These are phyloP conservation scores for Ethmia dodecea DNA, from an alignment of 2,888 invertebrate species.

Conservation along the genomic window DNA sequence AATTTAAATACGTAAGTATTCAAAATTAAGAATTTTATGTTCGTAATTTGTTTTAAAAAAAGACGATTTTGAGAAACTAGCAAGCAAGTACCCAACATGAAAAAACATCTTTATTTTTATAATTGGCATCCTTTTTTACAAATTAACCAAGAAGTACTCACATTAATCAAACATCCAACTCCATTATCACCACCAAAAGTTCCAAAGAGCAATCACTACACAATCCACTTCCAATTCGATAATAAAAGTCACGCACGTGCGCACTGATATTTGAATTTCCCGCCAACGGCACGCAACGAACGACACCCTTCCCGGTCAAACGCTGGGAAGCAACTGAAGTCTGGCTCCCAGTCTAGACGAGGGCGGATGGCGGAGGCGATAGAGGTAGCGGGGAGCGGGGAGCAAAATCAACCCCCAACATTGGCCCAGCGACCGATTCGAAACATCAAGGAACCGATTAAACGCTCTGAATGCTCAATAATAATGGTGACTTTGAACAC, in stretches of 20 bases:
- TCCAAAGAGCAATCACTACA: slow-evolving; percentile 20
- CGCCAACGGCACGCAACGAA: slow-evolving; percentile 32
- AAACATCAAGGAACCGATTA: slow-evolving; percentile 49
- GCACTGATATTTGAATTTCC: slow-evolving; percentile 47
- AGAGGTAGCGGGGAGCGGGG: slow-evolving; percentile 25
- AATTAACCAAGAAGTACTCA: too few species aligned
- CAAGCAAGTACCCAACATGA: too few species aligned
- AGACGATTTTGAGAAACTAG: too few species aligned
- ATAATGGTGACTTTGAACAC: slow-evolving; percentile 39
- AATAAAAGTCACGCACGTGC: slow-evolving; percentile 21
- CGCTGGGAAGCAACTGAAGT: slow-evolving; percentile 47
- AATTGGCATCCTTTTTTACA: too few species aligned
- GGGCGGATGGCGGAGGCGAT: slow-evolving; percentile 29
- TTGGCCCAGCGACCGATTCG: slow-evolving; percentile 48
- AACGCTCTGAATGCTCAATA: slow-evolving; percentile 29
- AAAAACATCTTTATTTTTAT: too few species aligned
- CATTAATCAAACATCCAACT: slow-evolving; percentile 21
- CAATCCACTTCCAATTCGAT: slow-evolving; percentile 17
- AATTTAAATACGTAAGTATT: too few species aligned
- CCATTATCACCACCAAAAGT: slow-evolving; percentile 4
- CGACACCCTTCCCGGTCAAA: slow-evolving; percentile 38
- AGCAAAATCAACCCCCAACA: slow-evolving; percentile 53
- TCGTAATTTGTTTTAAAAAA: too few species aligned
- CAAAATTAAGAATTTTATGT: too few species aligned
- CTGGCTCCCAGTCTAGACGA: slow-evolving; percentile 57